Conservation (phyloP, 2,113 vertebrate species). For the Larimichthys crocea region DNA sequence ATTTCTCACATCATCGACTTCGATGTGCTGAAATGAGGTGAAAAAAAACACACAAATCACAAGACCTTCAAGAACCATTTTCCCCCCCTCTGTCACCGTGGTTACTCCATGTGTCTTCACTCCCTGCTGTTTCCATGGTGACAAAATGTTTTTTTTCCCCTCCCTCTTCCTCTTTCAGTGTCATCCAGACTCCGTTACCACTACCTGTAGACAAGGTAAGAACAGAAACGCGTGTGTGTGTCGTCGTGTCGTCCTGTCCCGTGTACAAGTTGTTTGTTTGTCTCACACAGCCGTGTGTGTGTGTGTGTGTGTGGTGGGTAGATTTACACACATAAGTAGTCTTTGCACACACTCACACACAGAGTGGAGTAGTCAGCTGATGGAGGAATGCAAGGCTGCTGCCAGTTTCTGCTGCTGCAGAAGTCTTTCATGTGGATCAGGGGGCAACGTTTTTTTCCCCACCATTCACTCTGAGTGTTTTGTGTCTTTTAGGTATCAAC, state of each 20-base stretch:
- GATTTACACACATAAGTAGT: not conserved
- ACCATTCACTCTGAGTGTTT: not conserved
- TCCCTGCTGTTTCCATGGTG: constrained; percentile 70
- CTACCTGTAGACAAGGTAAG: constrained; percentile 99
- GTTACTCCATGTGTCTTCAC: constrained; percentile 51
- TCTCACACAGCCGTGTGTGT: not conserved
- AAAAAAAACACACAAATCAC: not conserved
- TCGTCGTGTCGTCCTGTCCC: not conserved
- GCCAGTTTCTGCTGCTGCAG: constrained; percentile 33
- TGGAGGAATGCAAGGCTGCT: constrained; percentile 55
- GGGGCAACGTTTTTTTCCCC: not conserved
- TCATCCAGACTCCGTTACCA: constrained; percentile 96
- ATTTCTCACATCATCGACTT: not conserved
- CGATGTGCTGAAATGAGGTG: not conserved
- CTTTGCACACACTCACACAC: not conserved
- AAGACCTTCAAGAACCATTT: constrained; percentile 34
- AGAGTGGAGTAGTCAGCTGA: constrained; percentile 46
- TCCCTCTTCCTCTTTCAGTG: constrained; percentile 85
- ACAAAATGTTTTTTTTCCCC: constrained; percentile 58
- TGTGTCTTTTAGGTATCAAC: not conserved
- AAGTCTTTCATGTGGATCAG: constrained; percentile 30
- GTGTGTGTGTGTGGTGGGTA: not conserved
- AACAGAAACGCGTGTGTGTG: not conserved
- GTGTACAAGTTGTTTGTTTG: not conserved
- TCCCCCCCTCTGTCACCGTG: constrained; percentile 21